Evolutionary conservation across 2,888 invertebrate genomes (phyloP).

Genomic region (Melanostoma scalare): DNA sequence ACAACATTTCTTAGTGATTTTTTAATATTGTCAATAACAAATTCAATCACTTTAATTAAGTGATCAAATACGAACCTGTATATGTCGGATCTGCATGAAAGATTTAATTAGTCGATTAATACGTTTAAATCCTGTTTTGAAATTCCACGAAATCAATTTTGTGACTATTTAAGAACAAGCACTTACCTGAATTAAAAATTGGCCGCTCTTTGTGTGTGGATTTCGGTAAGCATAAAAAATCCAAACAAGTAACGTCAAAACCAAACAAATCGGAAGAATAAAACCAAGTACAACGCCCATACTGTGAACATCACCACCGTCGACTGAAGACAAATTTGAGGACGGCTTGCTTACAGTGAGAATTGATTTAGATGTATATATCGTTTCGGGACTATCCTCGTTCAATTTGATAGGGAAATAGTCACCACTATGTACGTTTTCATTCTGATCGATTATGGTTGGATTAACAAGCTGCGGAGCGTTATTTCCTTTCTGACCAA

Average conservation of each 20-base stretch:
- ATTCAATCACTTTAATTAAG: constrained; percentile 35
- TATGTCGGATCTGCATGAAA: constrained; percentile 81
- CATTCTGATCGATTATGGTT: constrained; percentile 21
- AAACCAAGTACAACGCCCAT: constrained; percentile 85
- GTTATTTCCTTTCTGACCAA: constrained; percentile 80
- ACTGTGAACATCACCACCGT: constrained; percentile 76
- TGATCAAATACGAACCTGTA: constrained; percentile 79
- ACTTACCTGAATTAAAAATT: constrained; percentile 96
- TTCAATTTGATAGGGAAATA: constrained; percentile 43
- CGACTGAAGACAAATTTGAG: constrained; percentile 28
- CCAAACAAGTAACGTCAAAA: constrained; percentile 90
- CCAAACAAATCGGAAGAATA: constrained; percentile 87
- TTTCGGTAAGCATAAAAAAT: constrained; percentile 96
- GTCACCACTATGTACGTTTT: constrained; percentile 24
- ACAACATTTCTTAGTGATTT: constrained; percentile 40
- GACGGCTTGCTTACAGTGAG: constrained; percentile 54
- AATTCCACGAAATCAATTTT: not conserved
- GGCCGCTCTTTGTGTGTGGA: constrained; percentile 97
- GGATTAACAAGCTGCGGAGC: constrained; percentile 74
- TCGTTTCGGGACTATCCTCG: constrained; percentile 40
- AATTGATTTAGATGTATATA: constrained; percentile 44
- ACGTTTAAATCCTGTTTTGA: constrained; percentile 12
- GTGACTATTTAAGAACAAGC: constrained; percentile 11
- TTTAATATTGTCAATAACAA: constrained; percentile 9
- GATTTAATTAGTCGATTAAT: constrained; percentile 59